A percentile compares a stretch with the other conserved stretches of the same genome.
These are phyloP conservation scores for Alcedo atthis DNA, from an alignment of 2,797 vertebrate species.

Conservation along the genomic window DNA sequence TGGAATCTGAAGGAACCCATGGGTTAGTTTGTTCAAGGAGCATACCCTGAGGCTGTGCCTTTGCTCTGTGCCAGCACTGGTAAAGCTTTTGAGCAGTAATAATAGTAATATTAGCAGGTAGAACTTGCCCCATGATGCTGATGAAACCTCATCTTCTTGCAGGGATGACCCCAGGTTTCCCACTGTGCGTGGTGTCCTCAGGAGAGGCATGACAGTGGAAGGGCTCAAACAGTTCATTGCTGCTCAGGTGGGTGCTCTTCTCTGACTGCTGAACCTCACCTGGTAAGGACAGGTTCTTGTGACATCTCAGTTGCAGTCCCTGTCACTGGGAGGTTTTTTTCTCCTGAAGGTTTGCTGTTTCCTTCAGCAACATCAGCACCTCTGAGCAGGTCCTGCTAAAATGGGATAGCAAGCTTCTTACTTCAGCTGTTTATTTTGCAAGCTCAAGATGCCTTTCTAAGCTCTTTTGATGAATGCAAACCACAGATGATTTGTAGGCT, in stretches of 20 bases:
- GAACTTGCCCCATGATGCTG: background rate
- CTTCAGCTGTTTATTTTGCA: background rate
- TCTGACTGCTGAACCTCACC: background rate
- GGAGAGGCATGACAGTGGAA: conserved; percentile 98
- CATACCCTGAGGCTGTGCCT: background rate
- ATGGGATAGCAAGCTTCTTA: background rate
- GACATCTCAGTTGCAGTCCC: background rate
- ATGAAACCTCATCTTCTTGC: background rate
- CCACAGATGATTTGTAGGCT: background rate
- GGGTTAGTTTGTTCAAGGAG: background rate
- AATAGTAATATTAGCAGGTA: background rate
- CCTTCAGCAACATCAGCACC: background rate
- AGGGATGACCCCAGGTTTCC: conserved; percentile 99
- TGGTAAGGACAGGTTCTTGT: background rate
- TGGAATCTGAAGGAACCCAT: background rate
- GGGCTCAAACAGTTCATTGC: conserved; percentile 98
- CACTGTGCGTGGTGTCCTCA: conserved; percentile 94
- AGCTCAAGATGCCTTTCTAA: background rate
- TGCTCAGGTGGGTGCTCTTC: conserved; percentile 85
- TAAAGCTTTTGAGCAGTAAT: background rate
- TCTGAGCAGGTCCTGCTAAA: background rate
- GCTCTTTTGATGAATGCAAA: background rate
- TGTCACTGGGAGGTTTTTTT: background rate
- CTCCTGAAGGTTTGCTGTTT: background rate
- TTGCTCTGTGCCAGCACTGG: accelerated